Percentiles rank a stretch among this genome's conserved stretches.
Conservation (phyloP, 92 coral and sea anemone genomes). For the Montipora capitata region DNA sequence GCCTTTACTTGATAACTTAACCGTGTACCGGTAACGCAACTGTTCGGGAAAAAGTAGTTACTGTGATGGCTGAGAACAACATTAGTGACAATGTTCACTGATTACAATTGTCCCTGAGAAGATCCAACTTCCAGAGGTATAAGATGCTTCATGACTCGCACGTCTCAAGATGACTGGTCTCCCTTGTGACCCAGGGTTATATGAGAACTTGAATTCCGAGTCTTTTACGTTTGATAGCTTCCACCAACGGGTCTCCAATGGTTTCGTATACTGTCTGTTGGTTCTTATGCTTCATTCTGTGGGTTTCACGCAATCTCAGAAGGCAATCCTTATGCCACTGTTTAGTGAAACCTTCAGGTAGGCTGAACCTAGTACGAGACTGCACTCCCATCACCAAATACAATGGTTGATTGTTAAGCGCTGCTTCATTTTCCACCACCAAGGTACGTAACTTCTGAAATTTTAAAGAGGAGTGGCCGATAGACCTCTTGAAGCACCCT, state of each 20-base stretch:
- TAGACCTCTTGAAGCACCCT: not conserved
- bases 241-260: no score
- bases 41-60: not conserved
- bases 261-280: not conserved
- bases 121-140: conserved; percentile 3
- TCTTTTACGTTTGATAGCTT: no score
- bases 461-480: not conserved
- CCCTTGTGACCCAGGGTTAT: not conserved
- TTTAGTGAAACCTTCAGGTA: not conserved
- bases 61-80: not conserved
- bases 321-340: conserved; percentile 20
- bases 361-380: not conserved
- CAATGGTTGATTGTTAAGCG: not conserved
- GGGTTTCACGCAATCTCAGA: conserved; percentile 7
- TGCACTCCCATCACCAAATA: not conserved
- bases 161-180: conserved; percentile 10
- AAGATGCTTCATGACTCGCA: conserved; percentile 9
- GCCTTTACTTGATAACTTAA: not conserved
- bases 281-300: not conserved
- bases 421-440: not conserved
- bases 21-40: not conserved
- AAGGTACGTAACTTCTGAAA: conserved; percentile 3
- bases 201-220: not conserved
- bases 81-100: not conserved
- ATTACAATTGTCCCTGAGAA: not conserved